Conservation (phyloP, 2,113 vertebrate species). For the Lichenostomus cassidix region DNA sequence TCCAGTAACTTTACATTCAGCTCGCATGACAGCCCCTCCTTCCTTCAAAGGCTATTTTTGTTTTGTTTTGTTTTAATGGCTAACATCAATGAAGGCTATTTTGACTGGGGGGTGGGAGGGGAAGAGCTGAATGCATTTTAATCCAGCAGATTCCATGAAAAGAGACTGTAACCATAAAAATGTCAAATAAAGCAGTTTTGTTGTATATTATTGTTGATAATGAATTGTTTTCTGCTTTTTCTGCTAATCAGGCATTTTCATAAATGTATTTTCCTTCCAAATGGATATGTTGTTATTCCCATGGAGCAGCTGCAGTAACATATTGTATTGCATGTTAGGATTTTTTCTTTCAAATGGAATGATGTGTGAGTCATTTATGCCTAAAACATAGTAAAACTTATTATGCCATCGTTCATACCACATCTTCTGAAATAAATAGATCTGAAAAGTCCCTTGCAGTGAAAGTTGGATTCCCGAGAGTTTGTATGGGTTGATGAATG, state of each 20-base stretch:
- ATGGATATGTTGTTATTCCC: conserved; percentile 16
- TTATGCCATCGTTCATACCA: conserved; percentile 2
- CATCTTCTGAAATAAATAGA: conserved; percentile 23
- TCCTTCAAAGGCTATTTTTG: not conserved
- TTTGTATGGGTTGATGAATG: not conserved
- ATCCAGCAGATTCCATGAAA: conserved; percentile 3
- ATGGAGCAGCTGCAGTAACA: conserved; percentile 23
- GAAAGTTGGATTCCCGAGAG: conserved; percentile 1
- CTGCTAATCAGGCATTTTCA: conserved; percentile 43
- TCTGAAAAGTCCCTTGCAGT: not conserved
- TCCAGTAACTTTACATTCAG: not conserved
- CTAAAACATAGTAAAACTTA: conserved; percentile 46
- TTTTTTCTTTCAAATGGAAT: conserved; percentile 34
- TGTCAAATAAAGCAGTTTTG: not conserved
- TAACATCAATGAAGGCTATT: not conserved
- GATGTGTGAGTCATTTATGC: conserved; percentile 23
- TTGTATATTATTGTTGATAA: conserved; percentile 38
- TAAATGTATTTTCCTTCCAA: conserved; percentile 35
- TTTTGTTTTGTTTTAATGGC: not conserved
- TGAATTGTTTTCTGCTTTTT: conserved; percentile 51
- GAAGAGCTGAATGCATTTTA: not conserved
- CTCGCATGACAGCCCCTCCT: not conserved
- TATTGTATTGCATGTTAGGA: conserved; percentile 1
- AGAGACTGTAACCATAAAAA: conserved; percentile 24
- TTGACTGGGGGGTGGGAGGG: not conserved